Percentiles rank a stretch among this genome's conserved stretches.
These are phyloP conservation scores for Trachemys scripta DNA, from an alignment of 2,113 vertebrate genomes.

Conservation along the genomic window DNA sequence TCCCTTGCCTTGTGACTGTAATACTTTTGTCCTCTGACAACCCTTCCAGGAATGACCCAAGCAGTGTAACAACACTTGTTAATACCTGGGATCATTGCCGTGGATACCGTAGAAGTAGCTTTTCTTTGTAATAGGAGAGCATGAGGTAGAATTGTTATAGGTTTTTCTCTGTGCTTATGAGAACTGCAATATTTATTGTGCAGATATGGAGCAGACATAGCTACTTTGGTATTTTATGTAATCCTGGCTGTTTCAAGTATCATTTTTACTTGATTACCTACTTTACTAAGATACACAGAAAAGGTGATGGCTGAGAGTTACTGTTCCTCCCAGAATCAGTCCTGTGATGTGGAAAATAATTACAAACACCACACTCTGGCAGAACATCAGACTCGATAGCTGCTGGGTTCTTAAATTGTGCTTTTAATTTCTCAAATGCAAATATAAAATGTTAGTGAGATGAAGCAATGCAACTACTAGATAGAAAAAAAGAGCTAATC, in stretches of 20 bases:
- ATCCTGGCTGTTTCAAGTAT: not conserved
- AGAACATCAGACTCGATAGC: slow-evolving; percentile 7
- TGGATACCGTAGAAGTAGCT: not conserved
- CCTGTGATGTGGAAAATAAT: not conserved
- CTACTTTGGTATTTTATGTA: not conserved
- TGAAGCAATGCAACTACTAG: not conserved
- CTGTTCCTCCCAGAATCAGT: slow-evolving; percentile 28
- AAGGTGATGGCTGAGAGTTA: not conserved
- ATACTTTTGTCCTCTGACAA: not conserved
- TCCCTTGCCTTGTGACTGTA: not conserved
- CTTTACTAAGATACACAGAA: slow-evolving; percentile 18
- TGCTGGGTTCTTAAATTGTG: slow-evolving; percentile 29
- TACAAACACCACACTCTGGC: slow-evolving; percentile 31
- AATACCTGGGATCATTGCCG: not conserved
- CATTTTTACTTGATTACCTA: not conserved
- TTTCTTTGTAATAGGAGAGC: not conserved
- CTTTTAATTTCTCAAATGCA: slow-evolving; percentile 30
- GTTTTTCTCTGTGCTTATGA: rapidly evolving
- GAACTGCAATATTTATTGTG: not conserved
- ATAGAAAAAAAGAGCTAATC: not conserved
- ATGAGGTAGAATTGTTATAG: not conserved
- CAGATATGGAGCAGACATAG: not conserved
- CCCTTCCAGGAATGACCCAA: not conserved
- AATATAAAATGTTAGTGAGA: not conserved
- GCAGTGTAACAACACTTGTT: not conserved